A percentile compares a stretch with the other conserved stretches of the same genome.
Conservation (phyloP, 2,797 vertebrate species). For the Australoheros facetus region DNA sequence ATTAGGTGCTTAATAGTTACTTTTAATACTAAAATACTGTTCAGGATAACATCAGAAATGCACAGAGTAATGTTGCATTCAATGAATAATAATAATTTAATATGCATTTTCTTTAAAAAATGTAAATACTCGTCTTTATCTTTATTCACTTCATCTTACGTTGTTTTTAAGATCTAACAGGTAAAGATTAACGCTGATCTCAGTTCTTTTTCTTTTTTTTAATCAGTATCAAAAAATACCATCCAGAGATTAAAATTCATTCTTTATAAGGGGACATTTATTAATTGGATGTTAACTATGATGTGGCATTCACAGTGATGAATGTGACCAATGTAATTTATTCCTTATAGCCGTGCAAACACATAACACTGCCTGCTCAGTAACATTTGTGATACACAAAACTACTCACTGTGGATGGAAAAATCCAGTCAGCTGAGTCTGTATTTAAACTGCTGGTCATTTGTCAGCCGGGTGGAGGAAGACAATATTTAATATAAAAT, state of each 20-base stretch:
- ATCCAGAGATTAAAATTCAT: not conserved
- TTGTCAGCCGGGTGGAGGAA: too few species aligned
- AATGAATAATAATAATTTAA: not conserved
- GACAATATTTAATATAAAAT: too few species aligned
- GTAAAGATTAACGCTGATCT: not conserved
- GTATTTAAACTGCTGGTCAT: too few species aligned
- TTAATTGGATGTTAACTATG: not conserved
- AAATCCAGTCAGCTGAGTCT: too few species aligned
- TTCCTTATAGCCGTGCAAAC: not conserved
- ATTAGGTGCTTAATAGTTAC: not conserved
- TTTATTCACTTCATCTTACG: not conserved
- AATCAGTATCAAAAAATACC: not conserved
- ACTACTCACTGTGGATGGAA: too few species aligned
- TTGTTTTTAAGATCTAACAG: not conserved
- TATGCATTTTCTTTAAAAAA: not conserved
- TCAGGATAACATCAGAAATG: not conserved
- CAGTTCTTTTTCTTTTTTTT: not conserved
- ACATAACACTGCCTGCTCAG: not conserved
- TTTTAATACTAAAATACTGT: not conserved
- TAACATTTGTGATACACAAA: not conserved
- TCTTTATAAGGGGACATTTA: not conserved
- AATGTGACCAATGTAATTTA: not conserved
- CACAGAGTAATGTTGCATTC: not conserved
- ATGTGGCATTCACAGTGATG: not conserved
- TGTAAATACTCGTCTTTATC: accelerated